phyloP scores from a whole-genome alignment of 2,888 invertebrate genomes.

The Tipula unca region DNA sequence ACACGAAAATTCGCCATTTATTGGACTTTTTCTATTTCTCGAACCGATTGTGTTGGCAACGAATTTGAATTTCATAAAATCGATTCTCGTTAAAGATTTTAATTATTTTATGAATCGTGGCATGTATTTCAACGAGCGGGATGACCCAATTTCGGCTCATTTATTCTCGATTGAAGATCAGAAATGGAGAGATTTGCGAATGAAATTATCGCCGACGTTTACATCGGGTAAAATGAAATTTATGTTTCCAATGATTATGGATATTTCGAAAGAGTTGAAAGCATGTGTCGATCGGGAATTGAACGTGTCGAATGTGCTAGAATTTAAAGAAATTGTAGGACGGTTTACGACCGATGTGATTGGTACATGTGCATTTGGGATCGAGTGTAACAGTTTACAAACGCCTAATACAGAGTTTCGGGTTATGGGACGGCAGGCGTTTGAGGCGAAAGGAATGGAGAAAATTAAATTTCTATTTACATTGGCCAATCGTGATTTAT shows the following conservation, averaged over 20 bases:
- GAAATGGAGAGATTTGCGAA: constrained; percentile 21
- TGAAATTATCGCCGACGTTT: constrained; percentile 43
- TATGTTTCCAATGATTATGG: constrained; percentile 39
- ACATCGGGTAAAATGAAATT: constrained; percentile 44
- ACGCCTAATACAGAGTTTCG: constrained; percentile 38
- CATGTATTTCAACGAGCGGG: constrained; percentile 32
- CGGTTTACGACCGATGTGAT: constrained; percentile 42
- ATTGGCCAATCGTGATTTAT: not conserved
- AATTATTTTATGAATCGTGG: constrained; percentile 37
- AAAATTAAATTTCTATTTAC: not conserved
- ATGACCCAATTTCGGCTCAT: constrained; percentile 33
- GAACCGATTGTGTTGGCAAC: not conserved
- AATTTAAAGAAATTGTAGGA: constrained; percentile 34
- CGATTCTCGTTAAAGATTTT: constrained; percentile 36
- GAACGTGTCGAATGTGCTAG: constrained; percentile 26
- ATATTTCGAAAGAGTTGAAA: constrained; percentile 31
- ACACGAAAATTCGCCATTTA: not conserved
- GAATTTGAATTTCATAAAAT: not conserved
- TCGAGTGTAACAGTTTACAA: constrained; percentile 42
- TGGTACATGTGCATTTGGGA: constrained; percentile 38
- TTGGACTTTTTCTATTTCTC: not conserved
- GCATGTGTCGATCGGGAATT: constrained; percentile 27
- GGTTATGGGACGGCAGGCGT: constrained; percentile 28
- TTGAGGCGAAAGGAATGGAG: constrained; percentile 24
- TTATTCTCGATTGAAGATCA: not conserved